These are phyloP conservation scores for Didymodactylos carnosus DNA, from an alignment of 2,888 invertebrate genomes.

Conservation along the genomic window DNA sequence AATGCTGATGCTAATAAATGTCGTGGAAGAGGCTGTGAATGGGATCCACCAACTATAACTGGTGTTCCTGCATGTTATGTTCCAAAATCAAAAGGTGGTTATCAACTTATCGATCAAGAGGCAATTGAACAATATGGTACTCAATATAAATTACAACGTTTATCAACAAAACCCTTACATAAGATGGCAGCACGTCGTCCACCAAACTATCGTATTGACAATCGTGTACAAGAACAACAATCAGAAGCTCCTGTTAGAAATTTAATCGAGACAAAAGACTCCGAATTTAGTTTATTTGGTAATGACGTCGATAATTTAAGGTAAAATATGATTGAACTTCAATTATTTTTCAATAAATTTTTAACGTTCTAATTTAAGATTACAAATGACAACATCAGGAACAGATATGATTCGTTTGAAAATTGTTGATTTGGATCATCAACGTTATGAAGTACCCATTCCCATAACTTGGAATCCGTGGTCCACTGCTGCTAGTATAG, in stretches of 20 bases:
- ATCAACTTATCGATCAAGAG: background rate
- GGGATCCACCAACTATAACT: background rate
- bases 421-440: background rate
- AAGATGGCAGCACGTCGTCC: background rate
- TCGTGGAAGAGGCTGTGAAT: background rate
- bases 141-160: background rate
- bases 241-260: background rate
- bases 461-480: background rate
- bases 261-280: too few relatives aligned
- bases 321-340: too few relatives aligned
- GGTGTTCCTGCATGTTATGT: background rate
- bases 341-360: too few relatives aligned
- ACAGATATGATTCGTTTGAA: background rate
- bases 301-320: background rate
- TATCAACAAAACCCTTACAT: background rate
- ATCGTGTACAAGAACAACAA: background rate
- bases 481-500: background rate
- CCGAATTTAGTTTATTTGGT: background rate
- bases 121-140: too few relatives aligned
- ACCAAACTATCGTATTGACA: background rate
- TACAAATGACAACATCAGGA: background rate
- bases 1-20: background rate
- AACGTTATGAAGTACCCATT: background rate
- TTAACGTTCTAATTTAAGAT: too few relatives aligned
- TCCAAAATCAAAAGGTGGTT: slow-evolving; percentile 10